These are phyloP conservation scores for Umimayanthus kanabou DNA, from an alignment of 92 coral and sea anemone species.

Conservation along the genomic window DNA sequence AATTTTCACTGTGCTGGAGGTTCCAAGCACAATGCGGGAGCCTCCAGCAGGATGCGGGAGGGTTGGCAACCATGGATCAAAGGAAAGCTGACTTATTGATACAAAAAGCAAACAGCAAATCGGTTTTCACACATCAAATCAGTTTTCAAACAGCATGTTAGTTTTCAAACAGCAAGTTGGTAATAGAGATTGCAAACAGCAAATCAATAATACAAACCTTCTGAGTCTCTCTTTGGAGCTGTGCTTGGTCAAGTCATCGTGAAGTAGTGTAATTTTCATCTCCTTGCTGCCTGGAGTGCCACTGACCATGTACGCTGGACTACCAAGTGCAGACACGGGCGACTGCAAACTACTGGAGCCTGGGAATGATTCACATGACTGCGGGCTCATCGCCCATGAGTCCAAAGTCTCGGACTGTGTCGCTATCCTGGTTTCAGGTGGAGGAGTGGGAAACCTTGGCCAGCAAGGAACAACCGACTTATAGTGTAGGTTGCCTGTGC, in stretches of 20 bases:
- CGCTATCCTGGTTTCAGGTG: constrained; percentile 27
- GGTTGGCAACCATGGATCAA: too few relatives aligned
- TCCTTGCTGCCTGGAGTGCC: constrained; percentile 88
- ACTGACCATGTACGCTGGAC: constrained; percentile 91
- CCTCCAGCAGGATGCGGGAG: too few relatives aligned
- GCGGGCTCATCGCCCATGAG: constrained; percentile 19
- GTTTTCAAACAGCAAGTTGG: too few relatives aligned
- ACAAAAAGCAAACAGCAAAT: too few relatives aligned
- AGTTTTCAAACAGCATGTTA: too few relatives aligned
- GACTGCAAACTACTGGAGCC: not conserved
- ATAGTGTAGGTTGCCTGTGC: constrained; percentile 6
- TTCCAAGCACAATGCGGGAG: too few relatives aligned
- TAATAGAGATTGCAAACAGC: too few relatives aligned
- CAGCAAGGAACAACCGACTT: constrained; percentile 34
- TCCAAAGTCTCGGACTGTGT: constrained; percentile 18
- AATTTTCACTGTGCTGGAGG: too few relatives aligned
- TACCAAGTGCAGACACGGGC: constrained; percentile 48
- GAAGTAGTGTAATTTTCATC: constrained; percentile 79
- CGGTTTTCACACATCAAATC: too few relatives aligned
- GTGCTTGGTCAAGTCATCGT: constrained; percentile 87
- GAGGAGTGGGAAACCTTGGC: constrained; percentile 38
- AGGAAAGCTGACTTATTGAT: too few relatives aligned
- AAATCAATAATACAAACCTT: constrained; percentile 48
- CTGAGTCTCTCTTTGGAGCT: constrained; percentile 88
- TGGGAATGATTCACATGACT: constrained; percentile 37